Percentiles rank a stretch among this genome's conserved stretches.
These are phyloP conservation scores for Nyctibius grandis DNA, from an alignment of 2,797 vertebrate genomes.

Conservation along the genomic window DNA sequence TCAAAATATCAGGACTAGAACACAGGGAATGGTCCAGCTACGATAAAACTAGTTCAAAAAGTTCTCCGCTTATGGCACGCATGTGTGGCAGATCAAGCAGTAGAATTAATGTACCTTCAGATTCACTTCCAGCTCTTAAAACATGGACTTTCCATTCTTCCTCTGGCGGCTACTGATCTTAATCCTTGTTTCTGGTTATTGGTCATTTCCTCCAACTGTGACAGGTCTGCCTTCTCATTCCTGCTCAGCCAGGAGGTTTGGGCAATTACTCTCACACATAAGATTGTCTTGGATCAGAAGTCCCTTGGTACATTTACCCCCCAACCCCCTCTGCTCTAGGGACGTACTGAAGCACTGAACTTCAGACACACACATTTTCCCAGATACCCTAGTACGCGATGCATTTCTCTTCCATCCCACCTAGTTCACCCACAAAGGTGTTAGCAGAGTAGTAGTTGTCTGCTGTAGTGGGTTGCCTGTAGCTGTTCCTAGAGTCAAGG, in stretches of 20 bases:
- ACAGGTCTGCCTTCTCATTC: background rate
- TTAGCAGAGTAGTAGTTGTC: no score
- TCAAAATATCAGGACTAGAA: background rate
- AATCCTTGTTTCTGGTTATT: background rate
- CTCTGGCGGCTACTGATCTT: background rate
- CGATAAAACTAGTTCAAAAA: background rate
- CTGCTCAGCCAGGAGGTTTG: background rate
- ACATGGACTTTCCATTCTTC: background rate
- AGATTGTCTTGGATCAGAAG: background rate
- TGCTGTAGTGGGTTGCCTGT: background rate
- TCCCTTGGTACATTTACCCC: background rate
- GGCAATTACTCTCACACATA: background rate
- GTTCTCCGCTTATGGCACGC: background rate
- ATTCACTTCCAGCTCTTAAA: background rate
- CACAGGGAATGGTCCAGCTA: background rate
- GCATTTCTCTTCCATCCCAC: background rate
- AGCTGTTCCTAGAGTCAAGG: background rate
- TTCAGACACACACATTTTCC: background rate
- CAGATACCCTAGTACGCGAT: rapidly evolving
- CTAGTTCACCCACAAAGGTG: background rate
- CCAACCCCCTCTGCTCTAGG: background rate
- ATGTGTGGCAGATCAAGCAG: background rate
- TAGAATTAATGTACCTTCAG: background rate
- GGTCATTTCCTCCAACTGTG: rapidly evolving
- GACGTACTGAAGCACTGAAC: rapidly evolving